phyloP scores from a whole-genome alignment of 2,888 invertebrate genomes.

The Drosophila affinis region DNA sequence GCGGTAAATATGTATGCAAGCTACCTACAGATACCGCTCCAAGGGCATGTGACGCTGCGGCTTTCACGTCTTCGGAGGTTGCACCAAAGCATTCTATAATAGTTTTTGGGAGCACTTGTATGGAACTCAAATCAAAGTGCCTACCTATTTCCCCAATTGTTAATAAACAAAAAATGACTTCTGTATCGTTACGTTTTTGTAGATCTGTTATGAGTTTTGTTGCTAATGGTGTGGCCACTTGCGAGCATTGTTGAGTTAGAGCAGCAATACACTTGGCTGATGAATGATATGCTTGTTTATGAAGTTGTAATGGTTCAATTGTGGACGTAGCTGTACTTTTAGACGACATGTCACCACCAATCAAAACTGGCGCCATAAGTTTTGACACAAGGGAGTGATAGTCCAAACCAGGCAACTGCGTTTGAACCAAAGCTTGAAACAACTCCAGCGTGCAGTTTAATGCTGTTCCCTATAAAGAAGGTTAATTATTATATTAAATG shows the following conservation, averaged over 20 bases:
- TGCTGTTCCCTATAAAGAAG: constrained; percentile 89
- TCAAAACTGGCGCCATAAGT: constrained; percentile 89
- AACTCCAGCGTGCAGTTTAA: constrained; percentile 95
- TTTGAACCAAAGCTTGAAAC: constrained; percentile 94
- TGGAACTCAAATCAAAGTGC: constrained; percentile 92
- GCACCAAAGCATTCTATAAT: constrained; percentile 95
- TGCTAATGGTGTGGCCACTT: constrained; percentile 88
- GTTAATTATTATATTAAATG: not conserved
- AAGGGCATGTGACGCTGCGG: constrained; percentile 97
- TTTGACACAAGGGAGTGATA: constrained; percentile 92
- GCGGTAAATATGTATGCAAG: constrained; percentile 95
- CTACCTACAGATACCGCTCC: constrained; percentile 98
- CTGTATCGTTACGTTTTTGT: constrained; percentile 88
- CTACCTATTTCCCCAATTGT: constrained; percentile 99
- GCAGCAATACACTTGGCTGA: constrained; percentile 98
- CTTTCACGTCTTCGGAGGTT: constrained; percentile 97
- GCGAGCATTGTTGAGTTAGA: constrained; percentile 91
- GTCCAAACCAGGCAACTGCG: constrained; percentile 90
- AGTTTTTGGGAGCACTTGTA: constrained; percentile 89
- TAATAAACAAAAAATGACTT: constrained; percentile 95
- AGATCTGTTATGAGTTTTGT: constrained; percentile 89
- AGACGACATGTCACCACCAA: constrained; percentile 43
- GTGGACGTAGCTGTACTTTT: constrained; percentile 74
- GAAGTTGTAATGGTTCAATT: constrained; percentile 86
- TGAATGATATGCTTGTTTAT: constrained; percentile 94